phyloP scores from a whole-genome alignment of 2,888 invertebrate species.

The Drosophila borborema region DNA sequence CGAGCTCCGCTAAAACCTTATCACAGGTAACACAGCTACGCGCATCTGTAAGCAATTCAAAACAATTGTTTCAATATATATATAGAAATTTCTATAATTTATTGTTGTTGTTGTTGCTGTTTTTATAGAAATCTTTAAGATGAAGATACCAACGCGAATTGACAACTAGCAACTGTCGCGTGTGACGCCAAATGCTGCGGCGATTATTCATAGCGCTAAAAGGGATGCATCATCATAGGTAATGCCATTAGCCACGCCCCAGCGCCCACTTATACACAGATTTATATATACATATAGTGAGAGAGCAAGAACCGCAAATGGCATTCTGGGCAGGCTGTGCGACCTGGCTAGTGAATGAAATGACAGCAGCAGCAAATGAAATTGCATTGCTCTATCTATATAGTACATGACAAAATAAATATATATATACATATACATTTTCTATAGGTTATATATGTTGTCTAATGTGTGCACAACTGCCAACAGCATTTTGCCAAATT shows the following conservation, averaged over 20 bases:
- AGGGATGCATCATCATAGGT: constrained; percentile 73
- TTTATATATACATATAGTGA: constrained; percentile 12
- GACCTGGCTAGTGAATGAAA: constrained; percentile 74
- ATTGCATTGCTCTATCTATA: constrained; percentile 34
- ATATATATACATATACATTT: constrained; percentile 7
- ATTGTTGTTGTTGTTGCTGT: background rate
- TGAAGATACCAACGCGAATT: constrained; percentile 71
- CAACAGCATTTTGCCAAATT: constrained; percentile 76
- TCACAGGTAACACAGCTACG: constrained; percentile 96
- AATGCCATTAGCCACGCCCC: constrained; percentile 16
- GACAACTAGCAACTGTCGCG: constrained; percentile 74
- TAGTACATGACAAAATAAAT: constrained; percentile 13
- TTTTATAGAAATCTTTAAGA: constrained; percentile 17
- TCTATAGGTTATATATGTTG: constrained; percentile 8
- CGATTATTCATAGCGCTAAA: constrained; percentile 70
- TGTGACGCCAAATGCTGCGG: constrained; percentile 73
- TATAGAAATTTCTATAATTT: background rate
- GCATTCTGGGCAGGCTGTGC: constrained; percentile 49
- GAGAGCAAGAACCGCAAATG: constrained; percentile 59
- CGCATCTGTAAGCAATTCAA: constrained; percentile 88
- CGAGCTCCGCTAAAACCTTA: constrained; percentile 95
- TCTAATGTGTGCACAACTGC: constrained; percentile 65
- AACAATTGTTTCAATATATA: constrained; percentile 3
- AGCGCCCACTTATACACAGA: background rate
- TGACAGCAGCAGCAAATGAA: constrained; percentile 69